Conservation (phyloP, 1,140 invertebrate genomes). For the Pectinophora gossypiella region DNA sequence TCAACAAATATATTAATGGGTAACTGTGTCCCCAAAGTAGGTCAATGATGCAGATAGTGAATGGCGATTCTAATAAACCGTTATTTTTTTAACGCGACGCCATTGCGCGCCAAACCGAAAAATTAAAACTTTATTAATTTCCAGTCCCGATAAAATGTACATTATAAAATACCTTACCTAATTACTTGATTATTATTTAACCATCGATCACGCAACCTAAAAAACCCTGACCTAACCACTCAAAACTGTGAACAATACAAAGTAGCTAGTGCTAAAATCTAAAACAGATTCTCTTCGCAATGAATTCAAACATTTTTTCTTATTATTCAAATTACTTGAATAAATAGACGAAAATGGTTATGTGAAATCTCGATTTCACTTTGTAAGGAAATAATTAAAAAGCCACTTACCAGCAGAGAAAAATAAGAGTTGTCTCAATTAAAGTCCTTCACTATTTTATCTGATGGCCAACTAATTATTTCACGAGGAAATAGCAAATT, state of each 20-base stretch:
- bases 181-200: too few relatives aligned
- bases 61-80: background rate
- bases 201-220: too few relatives aligned
- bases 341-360: conserved; percentile 6
- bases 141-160: too few relatives aligned
- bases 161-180: too few relatives aligned
- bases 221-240: too few relatives aligned
- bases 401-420: background rate
- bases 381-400: background rate
- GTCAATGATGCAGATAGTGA: background rate
- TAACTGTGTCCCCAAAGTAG: background rate
- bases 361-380: background rate
- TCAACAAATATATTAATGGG: background rate
- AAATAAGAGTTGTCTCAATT: background rate
- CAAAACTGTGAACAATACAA: too few relatives aligned
- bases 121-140: too few relatives aligned
- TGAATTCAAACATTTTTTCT: background rate
- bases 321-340: conserved; percentile 21
- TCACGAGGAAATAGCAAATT: background rate
- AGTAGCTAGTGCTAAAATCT: background rate
- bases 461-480: background rate
- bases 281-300: background rate
- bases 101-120: background rate
- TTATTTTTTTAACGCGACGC: background rate
- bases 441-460: background rate